Percentiles rank a stretch among this genome's conserved stretches.
These are phyloP conservation scores for Thymallus thymallus DNA, from an alignment of 2,113 vertebrate species.

Conservation along the genomic window DNA sequence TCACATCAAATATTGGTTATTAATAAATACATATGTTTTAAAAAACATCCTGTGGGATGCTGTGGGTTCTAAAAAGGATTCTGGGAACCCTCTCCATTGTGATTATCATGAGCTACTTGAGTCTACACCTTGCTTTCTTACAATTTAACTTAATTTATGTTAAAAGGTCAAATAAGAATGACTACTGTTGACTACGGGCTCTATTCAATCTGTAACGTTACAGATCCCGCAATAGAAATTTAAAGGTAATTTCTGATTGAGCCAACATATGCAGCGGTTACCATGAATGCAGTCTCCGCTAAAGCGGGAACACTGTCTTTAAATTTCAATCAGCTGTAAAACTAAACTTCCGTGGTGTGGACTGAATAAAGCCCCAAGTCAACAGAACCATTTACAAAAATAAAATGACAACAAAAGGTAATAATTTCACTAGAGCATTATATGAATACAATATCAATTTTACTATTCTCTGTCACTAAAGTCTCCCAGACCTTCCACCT, in stretches of 20 bases:
- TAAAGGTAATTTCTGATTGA: no score
- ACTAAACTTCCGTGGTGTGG: no score
- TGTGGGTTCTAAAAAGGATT: not conserved
- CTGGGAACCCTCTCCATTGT: not conserved
- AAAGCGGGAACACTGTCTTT: no score
- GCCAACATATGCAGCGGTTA: no score
- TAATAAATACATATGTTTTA: not conserved
- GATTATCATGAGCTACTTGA: not conserved
- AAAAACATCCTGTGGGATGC: not conserved
- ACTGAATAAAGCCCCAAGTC: no score
- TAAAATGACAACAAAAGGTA: not conserved
- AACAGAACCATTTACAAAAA: not conserved
- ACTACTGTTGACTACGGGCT: not conserved
- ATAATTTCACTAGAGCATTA: not conserved
- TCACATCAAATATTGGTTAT: not conserved
- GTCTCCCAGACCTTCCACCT: conserved; percentile 51
- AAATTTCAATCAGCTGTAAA: no score
- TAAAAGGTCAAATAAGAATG: not conserved
- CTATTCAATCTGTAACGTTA: no score
- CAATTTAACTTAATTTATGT: not conserved
- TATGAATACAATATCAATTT: not conserved
- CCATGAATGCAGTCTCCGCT: no score
- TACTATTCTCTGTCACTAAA: conserved; percentile 47
- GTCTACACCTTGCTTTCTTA: not conserved
- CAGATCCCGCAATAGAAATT: no score